Conservation (phyloP, 2,888 invertebrate species). For the Drosophila setosimentum region DNA sequence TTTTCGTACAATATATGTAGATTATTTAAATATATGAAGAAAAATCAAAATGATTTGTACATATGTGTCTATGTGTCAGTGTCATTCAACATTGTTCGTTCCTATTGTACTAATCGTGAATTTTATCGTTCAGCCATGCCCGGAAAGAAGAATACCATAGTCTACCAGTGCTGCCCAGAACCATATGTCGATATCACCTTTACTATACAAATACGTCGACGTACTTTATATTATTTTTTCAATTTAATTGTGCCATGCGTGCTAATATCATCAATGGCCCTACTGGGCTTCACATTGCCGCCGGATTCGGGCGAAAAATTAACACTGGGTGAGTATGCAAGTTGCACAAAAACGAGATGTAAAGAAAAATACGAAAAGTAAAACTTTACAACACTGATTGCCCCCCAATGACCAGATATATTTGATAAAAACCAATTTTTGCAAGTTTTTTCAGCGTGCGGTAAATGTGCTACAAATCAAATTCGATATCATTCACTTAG, state of each 20-base stretch:
- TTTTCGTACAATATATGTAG: slow-evolving; percentile 36
- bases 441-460: slow-evolving; percentile 63
- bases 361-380: background rate
- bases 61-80: slow-evolving; percentile 63
- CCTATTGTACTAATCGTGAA: slow-evolving; percentile 56
- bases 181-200: slow-evolving; percentile 97
- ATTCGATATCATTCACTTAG: slow-evolving; percentile 17
- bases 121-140: slow-evolving; percentile 91
- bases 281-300: slow-evolving; percentile 98
- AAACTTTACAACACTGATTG: slow-evolving; percentile 38
- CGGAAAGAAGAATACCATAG: slow-evolving; percentile 95
- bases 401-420: slow-evolving; percentile 30
- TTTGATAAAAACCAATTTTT: slow-evolving; percentile 41
- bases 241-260: slow-evolving; percentile 99
- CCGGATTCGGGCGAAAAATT: slow-evolving; percentile 90
- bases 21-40: slow-evolving; percentile 9
- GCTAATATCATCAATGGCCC: slow-evolving; percentile 99
- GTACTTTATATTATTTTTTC: slow-evolving; percentile 99
- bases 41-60: slow-evolving; percentile 39
- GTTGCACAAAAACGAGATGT: slow-evolving; percentile 14
- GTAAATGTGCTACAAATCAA: slow-evolving; percentile 18
- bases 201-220: slow-evolving; percentile 97
- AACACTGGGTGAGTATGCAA: slow-evolving; percentile 85
- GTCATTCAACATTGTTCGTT: slow-evolving; percentile 37
- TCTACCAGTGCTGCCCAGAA: slow-evolving; percentile 96